phyloP scores from a whole-genome alignment of 2,888 invertebrate species.

The Dioctria rufipes region DNA sequence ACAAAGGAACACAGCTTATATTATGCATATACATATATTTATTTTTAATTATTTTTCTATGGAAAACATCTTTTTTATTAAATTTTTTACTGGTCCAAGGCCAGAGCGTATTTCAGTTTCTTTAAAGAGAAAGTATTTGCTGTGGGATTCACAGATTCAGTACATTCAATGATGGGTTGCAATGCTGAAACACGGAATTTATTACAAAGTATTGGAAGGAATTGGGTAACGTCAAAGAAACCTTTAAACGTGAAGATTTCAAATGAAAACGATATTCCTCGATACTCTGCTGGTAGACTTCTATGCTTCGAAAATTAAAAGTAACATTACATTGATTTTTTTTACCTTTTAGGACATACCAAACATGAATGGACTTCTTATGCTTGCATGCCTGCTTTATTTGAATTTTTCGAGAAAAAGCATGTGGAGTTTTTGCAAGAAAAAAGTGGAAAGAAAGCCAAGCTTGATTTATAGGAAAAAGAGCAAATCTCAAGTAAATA shows the following conservation, averaged over 20 bases:
- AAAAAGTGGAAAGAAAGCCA: slow-evolving; percentile 41
- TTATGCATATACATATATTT: no score
- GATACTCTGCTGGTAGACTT: slow-evolving; percentile 79
- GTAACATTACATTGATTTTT: slow-evolving; percentile 48
- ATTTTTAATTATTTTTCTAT: neutral
- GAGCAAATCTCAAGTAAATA: neutral
- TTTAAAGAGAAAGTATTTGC: slow-evolving; percentile 80
- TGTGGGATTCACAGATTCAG: slow-evolving; percentile 84
- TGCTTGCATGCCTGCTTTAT: slow-evolving; percentile 78
- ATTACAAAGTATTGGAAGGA: slow-evolving; percentile 70
- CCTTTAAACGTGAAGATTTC: slow-evolving; percentile 74
- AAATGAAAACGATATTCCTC: slow-evolving; percentile 73
- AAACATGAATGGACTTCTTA: slow-evolving; percentile 82
- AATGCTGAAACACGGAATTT: slow-evolving; percentile 59
- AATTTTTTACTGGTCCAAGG: slow-evolving; percentile 62
- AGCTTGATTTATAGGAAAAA: slow-evolving; percentile 16
- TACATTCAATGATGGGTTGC: slow-evolving; percentile 73
- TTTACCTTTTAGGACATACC: slow-evolving; percentile 73
- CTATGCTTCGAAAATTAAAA: slow-evolving; percentile 43
- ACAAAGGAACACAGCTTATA: no score
- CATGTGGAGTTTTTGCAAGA: slow-evolving; percentile 61
- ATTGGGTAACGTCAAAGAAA: slow-evolving; percentile 76
- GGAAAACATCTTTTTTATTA: slow-evolving; percentile 60
- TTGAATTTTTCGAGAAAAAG: slow-evolving; percentile 74
- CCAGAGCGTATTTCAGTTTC: slow-evolving; percentile 73